Percentiles rank a stretch among this genome's conserved stretches.
These are phyloP conservation scores for Danionella cerebrum DNA, from an alignment of 2,113 vertebrate genomes.

Conservation along the genomic window DNA sequence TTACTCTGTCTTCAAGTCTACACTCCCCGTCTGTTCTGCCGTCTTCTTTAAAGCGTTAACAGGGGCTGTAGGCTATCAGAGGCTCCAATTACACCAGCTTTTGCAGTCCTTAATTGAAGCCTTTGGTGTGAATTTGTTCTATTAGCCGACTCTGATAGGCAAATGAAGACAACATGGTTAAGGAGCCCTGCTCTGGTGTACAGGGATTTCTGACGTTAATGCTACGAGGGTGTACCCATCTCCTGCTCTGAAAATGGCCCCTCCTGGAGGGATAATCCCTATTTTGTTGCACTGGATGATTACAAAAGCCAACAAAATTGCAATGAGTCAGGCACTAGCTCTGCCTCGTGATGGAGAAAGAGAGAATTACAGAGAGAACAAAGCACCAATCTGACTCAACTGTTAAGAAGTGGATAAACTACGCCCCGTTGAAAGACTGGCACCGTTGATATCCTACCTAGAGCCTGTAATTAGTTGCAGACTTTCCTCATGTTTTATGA, in stretches of 20 bases:
- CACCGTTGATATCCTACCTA: neutral
- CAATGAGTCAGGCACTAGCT: conserved; percentile 58
- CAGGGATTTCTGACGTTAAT: conserved; percentile 64
- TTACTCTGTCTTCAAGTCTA: neutral
- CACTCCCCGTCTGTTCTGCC: neutral
- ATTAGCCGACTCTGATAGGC: conserved; percentile 59
- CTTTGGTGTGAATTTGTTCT: conserved; percentile 68
- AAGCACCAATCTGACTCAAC: neutral
- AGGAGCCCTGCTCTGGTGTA: conserved; percentile 53
- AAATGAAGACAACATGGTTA: conserved; percentile 64
- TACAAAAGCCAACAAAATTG: conserved; percentile 61
- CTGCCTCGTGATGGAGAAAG: conserved; percentile 53
- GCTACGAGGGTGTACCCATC: conserved; percentile 56
- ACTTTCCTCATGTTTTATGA: neutral
- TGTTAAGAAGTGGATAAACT: conserved; percentile 17
- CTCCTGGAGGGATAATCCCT: conserved; percentile 65
- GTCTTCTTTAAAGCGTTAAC: conserved; percentile 11
- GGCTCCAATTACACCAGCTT: conserved; percentile 67
- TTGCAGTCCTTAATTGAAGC: conserved; percentile 68
- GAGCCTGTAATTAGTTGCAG: neutral
- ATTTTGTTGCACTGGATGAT: conserved; percentile 69
- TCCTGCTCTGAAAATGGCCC: conserved; percentile 54
- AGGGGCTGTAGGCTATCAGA: conserved; percentile 54
- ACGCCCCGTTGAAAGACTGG: neutral
- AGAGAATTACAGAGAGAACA: neutral